Percentiles rank a stretch among this genome's conserved stretches.
phyloP scores from a whole-genome alignment of 2,113 vertebrate genomes.

The Sigmodon hispidus region DNA sequence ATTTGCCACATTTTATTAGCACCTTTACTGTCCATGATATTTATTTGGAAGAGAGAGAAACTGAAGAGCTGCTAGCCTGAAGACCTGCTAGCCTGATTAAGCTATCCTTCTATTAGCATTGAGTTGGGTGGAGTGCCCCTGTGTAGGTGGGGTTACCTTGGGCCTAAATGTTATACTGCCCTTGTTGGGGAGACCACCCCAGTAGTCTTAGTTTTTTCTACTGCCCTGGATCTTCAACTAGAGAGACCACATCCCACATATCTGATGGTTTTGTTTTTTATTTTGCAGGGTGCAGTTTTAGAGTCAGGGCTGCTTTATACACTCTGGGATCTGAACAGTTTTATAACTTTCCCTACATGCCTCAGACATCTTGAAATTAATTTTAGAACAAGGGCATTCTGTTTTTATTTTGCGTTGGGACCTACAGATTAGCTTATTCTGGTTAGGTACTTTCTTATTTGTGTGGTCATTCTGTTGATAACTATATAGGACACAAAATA shows the following conservation, averaged over 20 bases:
- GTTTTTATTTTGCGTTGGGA: background rate
- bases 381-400: background rate
- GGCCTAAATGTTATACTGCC: conserved; percentile 11
- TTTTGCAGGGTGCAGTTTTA: background rate
- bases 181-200: conserved; percentile 51
- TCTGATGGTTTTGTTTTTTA: background rate
- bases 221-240: background rate
- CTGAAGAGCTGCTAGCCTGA: background rate
- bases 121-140: background rate
- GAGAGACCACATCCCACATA: background rate
- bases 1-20: background rate
- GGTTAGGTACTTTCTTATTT: background rate
- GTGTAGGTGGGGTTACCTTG: background rate
- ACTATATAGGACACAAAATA: background rate
- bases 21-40: background rate
- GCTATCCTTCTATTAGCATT: background rate
- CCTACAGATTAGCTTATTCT: background rate
- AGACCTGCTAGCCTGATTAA: background rate
- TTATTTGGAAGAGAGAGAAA: background rate
- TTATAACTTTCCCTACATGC: background rate
- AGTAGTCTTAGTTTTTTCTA: background rate
- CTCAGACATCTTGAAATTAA: background rate
- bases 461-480: background rate
- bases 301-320: background rate
- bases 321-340: background rate